These are phyloP conservation scores for Fistularia tabacaria DNA, from an alignment of 2,797 vertebrate species.

Conservation along the genomic window DNA sequence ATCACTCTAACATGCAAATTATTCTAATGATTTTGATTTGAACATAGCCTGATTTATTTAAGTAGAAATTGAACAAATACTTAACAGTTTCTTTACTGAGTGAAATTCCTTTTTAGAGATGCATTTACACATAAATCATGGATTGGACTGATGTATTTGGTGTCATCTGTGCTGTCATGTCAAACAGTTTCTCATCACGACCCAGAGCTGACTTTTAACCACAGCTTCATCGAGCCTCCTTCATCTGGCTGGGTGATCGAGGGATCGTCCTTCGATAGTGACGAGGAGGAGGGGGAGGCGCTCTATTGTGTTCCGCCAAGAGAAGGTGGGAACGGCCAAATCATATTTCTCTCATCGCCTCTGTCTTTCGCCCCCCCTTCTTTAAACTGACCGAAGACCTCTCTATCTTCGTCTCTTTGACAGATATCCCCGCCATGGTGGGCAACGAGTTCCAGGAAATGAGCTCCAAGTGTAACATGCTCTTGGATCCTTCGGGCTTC, in stretches of 20 bases:
- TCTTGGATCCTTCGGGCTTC: slow-evolving; percentile 77
- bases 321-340: slow-evolving; percentile 64
- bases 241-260: slow-evolving; percentile 89
- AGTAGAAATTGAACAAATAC: too few species aligned
- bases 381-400: background rate
- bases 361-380: background rate
- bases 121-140: too few species aligned
- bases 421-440: slow-evolving; percentile 74
- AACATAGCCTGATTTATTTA: too few species aligned
- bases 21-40: too few species aligned
- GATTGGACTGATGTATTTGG: too few species aligned
- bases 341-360: background rate
- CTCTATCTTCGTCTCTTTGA: slow-evolving; percentile 1
- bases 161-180: background rate
- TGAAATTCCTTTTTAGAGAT: too few species aligned
- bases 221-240: slow-evolving; percentile 94
- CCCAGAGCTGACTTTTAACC: slow-evolving; percentile 90
- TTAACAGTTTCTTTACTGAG: too few species aligned
- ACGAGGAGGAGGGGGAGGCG: slow-evolving; percentile 81
- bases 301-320: slow-evolving; percentile 87
- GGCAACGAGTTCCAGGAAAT: slow-evolving; percentile 81
- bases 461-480: slow-evolving; percentile 74
- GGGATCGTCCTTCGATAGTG: slow-evolving; percentile 86
- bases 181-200: slow-evolving; percentile 91
- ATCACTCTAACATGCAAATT: too few species aligned